A percentile compares a stretch with the other conserved stretches of the same genome.
Conservation (phyloP, 2,888 invertebrate genomes). For the Norana najaformis region DNA sequence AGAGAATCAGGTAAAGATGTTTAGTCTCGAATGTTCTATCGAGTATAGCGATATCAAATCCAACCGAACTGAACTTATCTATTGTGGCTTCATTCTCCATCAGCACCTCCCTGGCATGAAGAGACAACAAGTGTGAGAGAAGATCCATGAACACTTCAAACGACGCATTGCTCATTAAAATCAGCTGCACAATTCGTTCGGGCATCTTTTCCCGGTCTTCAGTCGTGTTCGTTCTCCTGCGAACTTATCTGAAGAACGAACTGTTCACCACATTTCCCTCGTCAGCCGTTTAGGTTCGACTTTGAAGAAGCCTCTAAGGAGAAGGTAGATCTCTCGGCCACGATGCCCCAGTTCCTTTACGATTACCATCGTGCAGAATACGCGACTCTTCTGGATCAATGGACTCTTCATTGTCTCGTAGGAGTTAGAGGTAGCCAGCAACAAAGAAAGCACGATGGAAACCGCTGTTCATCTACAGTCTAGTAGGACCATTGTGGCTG, state of each 20-base stretch:
- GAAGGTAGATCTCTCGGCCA: conserved; percentile 20
- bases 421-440: not conserved
- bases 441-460: not conserved
- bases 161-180: not conserved
- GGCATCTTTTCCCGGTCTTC: not conserved
- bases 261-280: not conserved
- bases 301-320: not conserved
- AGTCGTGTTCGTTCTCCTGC: not conserved
- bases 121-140: not conserved
- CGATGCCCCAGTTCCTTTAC: conserved; percentile 17
- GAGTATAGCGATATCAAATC: not conserved
- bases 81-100: not conserved
- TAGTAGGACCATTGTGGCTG: not conserved
- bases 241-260: not conserved
- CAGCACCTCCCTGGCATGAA: not conserved
- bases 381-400: not conserved
- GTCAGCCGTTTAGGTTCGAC: not conserved
- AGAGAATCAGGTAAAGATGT: not conserved
- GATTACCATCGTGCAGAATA: conserved; percentile 10
- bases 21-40: not conserved
- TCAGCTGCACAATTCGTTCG: not conserved
- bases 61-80: not conserved
- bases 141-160: not conserved
- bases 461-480: not conserved
- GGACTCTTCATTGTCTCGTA: not conserved